A percentile compares a stretch with the other conserved stretches of the same genome.
Conservation (phyloP, 2,113 vertebrate genomes). For the Otis tarda region DNA sequence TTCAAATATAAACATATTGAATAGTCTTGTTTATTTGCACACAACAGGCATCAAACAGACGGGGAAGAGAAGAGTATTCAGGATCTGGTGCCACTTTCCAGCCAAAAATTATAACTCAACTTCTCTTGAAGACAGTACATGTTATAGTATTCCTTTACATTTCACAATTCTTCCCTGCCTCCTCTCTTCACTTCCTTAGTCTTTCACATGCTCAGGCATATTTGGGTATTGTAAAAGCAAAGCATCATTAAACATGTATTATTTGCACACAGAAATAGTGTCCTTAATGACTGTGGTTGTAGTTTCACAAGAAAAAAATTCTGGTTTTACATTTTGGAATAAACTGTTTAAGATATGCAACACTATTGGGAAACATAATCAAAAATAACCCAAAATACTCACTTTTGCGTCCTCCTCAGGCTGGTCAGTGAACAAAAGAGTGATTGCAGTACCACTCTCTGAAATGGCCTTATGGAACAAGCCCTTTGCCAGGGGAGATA, state of each 20-base stretch:
- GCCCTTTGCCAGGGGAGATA: conserved; percentile 79
- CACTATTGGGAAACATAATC: not conserved
- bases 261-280: not conserved
- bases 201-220: not conserved
- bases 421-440: not conserved
- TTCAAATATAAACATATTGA: not conserved
- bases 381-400: not conserved
- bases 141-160: not conserved
- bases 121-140: not conserved
- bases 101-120: not conserved
- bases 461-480: conserved; percentile 85
- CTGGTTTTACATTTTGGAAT: not conserved
- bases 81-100: not conserved
- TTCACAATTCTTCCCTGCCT: not conserved
- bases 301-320: not conserved
- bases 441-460: conserved; percentile 72
- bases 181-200: not conserved
- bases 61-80: not conserved
- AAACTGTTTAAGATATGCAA: not conserved
- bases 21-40: not conserved
- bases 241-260: not conserved
- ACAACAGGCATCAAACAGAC: not conserved
- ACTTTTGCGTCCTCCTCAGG: not conserved
- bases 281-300: not conserved
- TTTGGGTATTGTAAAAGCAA: not conserved